A percentile compares a stretch with the other conserved stretches of the same genome.
Conservation (phyloP, 2,797 vertebrate genomes). For the Chromobotia macracanthus region DNA sequence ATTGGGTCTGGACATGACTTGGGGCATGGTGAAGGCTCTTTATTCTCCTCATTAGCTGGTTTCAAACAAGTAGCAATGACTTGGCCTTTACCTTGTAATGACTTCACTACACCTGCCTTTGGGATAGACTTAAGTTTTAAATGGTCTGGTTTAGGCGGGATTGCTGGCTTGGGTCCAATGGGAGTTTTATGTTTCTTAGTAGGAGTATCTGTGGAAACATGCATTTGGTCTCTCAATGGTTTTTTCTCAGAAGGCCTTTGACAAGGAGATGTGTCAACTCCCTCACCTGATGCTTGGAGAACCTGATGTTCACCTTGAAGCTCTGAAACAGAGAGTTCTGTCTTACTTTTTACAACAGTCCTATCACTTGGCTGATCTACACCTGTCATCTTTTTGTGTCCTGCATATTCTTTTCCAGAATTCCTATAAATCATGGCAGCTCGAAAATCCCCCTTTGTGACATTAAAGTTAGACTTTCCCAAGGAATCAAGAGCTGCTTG, state of each 20-base stretch:
- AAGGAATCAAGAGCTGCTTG: conserved; percentile 81
- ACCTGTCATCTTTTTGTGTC: conserved; percentile 67
- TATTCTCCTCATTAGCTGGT: conserved; percentile 40
- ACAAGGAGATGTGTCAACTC: conserved; percentile 28
- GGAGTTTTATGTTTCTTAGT: conserved; percentile 66
- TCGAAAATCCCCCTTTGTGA: conserved; percentile 84
- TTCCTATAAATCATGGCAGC: conserved; percentile 88
- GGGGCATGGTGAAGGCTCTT: conserved; percentile 58
- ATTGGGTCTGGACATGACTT: conserved; percentile 35
- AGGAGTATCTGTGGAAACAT: conserved; percentile 58
- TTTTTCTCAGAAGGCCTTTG: conserved; percentile 55
- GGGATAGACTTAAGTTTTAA: conserved; percentile 56
- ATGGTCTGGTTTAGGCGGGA: conserved; percentile 78
- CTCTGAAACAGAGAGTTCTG: conserved; percentile 76
- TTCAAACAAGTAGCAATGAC: conserved; percentile 41
- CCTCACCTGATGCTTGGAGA: conserved; percentile 48
- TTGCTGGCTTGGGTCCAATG: conserved; percentile 71
- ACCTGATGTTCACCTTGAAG: conserved; percentile 66
- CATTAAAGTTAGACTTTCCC: conserved; percentile 83
- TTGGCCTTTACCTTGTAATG: conserved; percentile 44
- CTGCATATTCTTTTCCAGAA: conserved; percentile 72
- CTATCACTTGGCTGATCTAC: conserved; percentile 52
- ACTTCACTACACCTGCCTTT: conserved; percentile 66
- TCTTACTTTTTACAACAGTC: conserved; percentile 70
- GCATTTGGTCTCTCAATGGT: conserved; percentile 38